Percentiles rank a stretch among this genome's conserved stretches.
phyloP scores from a whole-genome alignment of 1,140 invertebrate species.

The Macrobrachium rosenbergii region DNA sequence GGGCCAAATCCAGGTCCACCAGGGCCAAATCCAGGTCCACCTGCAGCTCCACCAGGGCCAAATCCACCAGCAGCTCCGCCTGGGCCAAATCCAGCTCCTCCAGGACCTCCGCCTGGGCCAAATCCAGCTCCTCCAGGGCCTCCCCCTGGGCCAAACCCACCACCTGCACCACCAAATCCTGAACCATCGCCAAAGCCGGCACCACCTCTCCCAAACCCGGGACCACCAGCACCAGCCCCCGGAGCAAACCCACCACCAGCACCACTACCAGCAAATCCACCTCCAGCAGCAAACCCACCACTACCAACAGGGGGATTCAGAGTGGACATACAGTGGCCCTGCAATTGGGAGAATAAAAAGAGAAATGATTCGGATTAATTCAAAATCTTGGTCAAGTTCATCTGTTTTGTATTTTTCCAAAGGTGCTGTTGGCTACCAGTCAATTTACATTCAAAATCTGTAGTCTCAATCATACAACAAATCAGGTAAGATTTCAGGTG shows the following conservation, averaged over 20 bases:
- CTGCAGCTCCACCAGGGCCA: not conserved
- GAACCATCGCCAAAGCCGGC: constrained; percentile 2
- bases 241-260: not conserved
- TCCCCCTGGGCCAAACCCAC: not conserved
- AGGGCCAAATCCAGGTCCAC: not conserved
- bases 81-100: not conserved
- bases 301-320: constrained; percentile 63
- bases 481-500: not conserved
- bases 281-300: constrained; percentile 20
- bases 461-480: not conserved
- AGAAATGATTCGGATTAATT: too few species aligned
- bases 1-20: constrained; percentile 19
- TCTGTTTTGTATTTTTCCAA: too few species aligned
- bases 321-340: constrained; percentile 66
- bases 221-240: not conserved
- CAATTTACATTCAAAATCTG: not conserved
- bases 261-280: not conserved
- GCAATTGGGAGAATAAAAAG: not conserved
- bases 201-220: not conserved
- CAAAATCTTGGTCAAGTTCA: too few species aligned
- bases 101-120: not conserved
- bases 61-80: constrained; percentile 12
- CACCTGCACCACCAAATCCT: too few species aligned
- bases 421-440: too few species aligned
- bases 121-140: not conserved